Conservation (phyloP, 2,888 invertebrate genomes). For the Oscheius onirici region DNA sequence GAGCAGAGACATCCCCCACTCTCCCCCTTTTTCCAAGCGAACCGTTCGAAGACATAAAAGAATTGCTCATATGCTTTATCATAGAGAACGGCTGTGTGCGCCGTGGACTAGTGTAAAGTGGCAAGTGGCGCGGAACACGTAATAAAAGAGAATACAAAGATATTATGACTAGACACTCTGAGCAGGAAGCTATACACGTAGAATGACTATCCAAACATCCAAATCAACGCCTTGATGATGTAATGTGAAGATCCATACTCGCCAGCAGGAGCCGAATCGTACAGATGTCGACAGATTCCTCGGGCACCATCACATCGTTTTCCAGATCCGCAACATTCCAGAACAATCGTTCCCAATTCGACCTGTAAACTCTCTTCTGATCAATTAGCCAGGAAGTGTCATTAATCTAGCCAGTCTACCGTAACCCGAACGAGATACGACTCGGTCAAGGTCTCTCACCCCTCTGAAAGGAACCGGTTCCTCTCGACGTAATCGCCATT, state of each 20-base stretch:
- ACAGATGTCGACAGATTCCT: slow-evolving; percentile 94
- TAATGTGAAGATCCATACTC: slow-evolving; percentile 97
- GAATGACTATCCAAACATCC: slow-evolving; percentile 43
- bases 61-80: too few species aligned
- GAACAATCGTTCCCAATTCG: slow-evolving; percentile 88
- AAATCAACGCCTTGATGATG: slow-evolving; percentile 76
- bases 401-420: not conserved
- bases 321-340: slow-evolving; percentile 84
- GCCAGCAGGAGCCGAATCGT: slow-evolving; percentile 97
- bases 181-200: not conserved
- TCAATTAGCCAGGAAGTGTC: too few species aligned
- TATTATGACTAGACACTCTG: not conserved
- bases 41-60: too few species aligned
- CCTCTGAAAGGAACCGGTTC: too few species aligned
- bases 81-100: not conserved
- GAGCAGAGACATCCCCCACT: too few species aligned
- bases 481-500: too few species aligned
- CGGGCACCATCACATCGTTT: slow-evolving; percentile 87
- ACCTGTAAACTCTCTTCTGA: slow-evolving; percentile 77
- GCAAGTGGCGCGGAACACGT: slow-evolving; percentile 1
- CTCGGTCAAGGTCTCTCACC: too few species aligned
- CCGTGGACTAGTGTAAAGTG: slow-evolving; percentile 10
- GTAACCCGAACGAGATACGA: not conserved
- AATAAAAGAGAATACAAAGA: too few species aligned
- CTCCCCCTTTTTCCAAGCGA: too few species aligned